Evolutionary conservation across 2,797 vertebrate species (phyloP), one percentile per base, ranked within the genome.

Genomic region (Takifugu rubripes): DNA sequence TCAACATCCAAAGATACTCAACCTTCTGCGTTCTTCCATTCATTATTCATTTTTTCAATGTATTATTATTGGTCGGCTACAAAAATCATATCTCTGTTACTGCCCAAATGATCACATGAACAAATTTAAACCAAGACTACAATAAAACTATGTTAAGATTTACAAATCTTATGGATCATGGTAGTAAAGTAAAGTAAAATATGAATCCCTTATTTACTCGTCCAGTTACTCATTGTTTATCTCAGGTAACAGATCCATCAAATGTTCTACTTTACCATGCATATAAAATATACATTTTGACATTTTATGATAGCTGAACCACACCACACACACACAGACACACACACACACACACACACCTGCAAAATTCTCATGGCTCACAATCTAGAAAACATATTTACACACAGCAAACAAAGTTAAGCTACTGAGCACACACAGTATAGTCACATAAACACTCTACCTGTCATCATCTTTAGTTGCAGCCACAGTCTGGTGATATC

Each of bases 391-490:
- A 61, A 54, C 10, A 3, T 31, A 26, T 29, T 6, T 40, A 62
- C 46, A 66, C 52, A 52, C 25, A 59, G 10, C 49, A 25, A 51
- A 3, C 11, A 45, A 24, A 51, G 3, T 6, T 44, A 6, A 14
- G n/a, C 45, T 1, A 49, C 5, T 5, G 1, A 29, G 43, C 43
- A 65, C 44, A 57, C 49, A 7, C 46, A 21, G 0, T n/a, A 16
- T 27, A 49, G 45, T 15, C 15, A 52, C 53, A 15, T 27, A 54
- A 21, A 56, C 54, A 55, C 63, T 54, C 46, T 87, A 90, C 89
- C 88, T 87, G 89, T 90, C 57, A 86, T 54, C 76, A 80, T 82
- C 79, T 88, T 87, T 64, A 90, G 87, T 25, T 88, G 86, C 78
- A 88, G 79, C 88, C 89, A 90, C 70, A 85, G 84, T 66, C 80